Conservation (phyloP, 1,140 invertebrate genomes). For the Cotesia glomerata region DNA sequence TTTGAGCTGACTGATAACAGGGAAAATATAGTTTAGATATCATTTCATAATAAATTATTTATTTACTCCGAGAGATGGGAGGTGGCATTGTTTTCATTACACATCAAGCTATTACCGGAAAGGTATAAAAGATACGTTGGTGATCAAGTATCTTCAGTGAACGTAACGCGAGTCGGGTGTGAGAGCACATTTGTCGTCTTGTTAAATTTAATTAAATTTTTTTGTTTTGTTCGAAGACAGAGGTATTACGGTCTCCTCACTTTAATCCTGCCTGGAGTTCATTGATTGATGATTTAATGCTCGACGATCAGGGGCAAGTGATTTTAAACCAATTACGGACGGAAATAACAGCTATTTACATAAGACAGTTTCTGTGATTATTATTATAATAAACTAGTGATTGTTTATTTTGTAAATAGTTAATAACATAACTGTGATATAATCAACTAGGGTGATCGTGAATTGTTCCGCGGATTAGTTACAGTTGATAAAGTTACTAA, state of each 20-base stretch:
- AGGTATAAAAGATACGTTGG: conserved; percentile 51
- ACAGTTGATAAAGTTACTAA: not conserved
- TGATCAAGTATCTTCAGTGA: conserved; percentile 42
- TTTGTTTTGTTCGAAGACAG: not conserved
- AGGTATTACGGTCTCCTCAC: not conserved
- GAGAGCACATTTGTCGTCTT: too few species aligned
- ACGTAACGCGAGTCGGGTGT: conserved; percentile 15
- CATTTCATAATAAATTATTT: too few species aligned
- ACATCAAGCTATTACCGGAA: conserved; percentile 8
- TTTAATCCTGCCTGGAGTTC: too few species aligned
- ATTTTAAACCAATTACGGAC: not conserved
- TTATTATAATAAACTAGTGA: not conserved
- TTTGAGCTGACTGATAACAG: too few species aligned
- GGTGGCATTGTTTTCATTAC: not conserved
- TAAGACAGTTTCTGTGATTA: not conserved
- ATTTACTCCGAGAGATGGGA: not conserved
- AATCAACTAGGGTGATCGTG: conserved; percentile 13
- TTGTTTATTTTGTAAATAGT: not conserved
- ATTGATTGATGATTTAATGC: too few species aligned
- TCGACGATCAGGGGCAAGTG: not conserved
- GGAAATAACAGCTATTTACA: too few species aligned
- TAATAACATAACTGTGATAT: not conserved
- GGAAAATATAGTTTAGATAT: too few species aligned
- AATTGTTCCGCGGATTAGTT: not conserved
- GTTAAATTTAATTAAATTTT: not conserved